Conservation (phyloP, 2,113 vertebrate species). For the Megaptera novaeangliae region DNA sequence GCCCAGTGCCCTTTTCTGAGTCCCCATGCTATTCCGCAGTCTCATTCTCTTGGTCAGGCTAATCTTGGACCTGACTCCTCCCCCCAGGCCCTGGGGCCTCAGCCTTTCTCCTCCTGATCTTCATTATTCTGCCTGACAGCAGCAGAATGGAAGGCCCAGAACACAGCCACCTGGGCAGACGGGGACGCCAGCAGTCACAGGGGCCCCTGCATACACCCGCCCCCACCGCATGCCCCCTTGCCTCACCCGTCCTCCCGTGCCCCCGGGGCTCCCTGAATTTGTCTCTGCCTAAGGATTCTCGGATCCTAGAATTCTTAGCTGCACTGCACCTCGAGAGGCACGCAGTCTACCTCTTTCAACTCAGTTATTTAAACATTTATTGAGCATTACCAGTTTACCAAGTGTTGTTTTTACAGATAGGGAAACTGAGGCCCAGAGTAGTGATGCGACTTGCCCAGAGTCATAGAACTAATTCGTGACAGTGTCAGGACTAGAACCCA, state of each 20-base stretch:
- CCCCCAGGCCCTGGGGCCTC: not conserved
- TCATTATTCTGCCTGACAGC: not conserved
- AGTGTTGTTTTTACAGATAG: conserved; percentile 35
- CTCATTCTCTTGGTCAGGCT: not conserved
- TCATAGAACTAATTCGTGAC: not conserved
- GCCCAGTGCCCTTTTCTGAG: not conserved
- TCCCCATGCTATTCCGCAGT: not conserved
- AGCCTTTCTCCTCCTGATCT: not conserved
- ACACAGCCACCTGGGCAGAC: not conserved
- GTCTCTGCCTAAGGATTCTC: not conserved
- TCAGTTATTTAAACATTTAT: conserved; percentile 47
- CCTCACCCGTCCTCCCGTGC: not conserved
- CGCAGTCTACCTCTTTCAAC: not conserved
- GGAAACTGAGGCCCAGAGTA: conserved; percentile 25
- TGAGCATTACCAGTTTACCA: conserved; percentile 28
- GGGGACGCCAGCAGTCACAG: not conserved
- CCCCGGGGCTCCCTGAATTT: not conserved
- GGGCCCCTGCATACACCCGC: accelerated
- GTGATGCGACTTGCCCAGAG: not conserved
- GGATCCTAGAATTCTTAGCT: not conserved
- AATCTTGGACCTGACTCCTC: not conserved
- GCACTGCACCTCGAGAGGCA: not conserved
- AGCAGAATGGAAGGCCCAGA: not conserved
- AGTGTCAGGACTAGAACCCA: not conserved
- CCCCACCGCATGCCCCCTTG: not conserved